Evolutionary conservation across 2,113 vertebrate species (phyloP), one percentile per base, ranked within the genome.

Genomic region (Xenopus tropicalis): DNA sequence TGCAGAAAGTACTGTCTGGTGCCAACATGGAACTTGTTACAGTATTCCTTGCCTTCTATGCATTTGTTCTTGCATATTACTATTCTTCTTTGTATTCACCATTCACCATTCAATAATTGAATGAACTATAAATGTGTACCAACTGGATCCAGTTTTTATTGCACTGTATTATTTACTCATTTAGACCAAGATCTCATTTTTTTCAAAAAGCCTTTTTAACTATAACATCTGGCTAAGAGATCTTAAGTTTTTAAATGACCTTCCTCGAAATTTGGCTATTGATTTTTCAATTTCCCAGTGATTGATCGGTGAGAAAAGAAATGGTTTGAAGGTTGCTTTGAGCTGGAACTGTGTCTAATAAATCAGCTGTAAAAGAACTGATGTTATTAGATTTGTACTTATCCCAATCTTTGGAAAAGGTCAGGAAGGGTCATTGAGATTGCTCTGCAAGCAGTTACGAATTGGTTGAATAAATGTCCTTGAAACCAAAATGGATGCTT

Each of bases 301-400:
- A 71, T 63, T 42, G 59, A 71, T 71, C 48, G 59, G 21, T 71
- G 12, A 20, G 11, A 21, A 6, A 3, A 62, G 24, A 62, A 44
- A 8, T 62, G 13, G 23, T 21, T 20, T 22, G 44, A 63, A 52
- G 58, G 22, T 29, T 52, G 61, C 70, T 22, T 61, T 44, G n/a
- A 70, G 46, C 13, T 59, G 69, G 24, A 20, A 71, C 25, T 71
- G 59, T 51, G 59, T 51, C 21, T 5, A 63, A 71, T 63, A 71
- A 51, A 62, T 51, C 44, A 62, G 21, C n/a, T 43, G 4, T 61
- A 71, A 48, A 37, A 25, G 54, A 69, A 37, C 37, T 57, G 25
- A 57, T 11, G 20, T 44, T 14, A 25, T 19, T 24, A 4, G 44
- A n/a, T 44, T 37, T 48, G 6, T 14, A 19, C 24, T 51, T 62